Evolutionary conservation across 2,113 vertebrate species (phyloP).

Genomic region (Aviceda subcristata): DNA sequence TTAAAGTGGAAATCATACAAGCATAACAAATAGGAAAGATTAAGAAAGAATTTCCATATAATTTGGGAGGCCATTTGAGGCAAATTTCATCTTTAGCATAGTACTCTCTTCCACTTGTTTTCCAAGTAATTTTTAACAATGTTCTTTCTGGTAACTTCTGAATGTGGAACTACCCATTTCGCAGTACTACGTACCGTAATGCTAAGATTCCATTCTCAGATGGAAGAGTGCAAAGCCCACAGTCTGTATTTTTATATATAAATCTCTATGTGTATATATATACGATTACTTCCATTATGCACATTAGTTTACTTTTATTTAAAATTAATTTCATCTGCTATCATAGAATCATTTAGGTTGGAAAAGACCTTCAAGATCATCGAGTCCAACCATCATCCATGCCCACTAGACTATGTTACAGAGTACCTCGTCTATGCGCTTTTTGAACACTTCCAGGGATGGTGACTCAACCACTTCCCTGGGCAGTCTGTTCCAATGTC

Average conservation of each 20-base stretch:
- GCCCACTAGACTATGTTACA: too few relatives aligned
- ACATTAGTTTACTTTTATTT: not conserved
- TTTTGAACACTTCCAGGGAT: too few relatives aligned
- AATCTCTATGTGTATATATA: not conserved
- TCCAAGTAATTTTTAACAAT: not conserved
- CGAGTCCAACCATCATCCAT: too few relatives aligned
- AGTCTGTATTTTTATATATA: not conserved
- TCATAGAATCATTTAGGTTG: too few relatives aligned
- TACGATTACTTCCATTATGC: not conserved
- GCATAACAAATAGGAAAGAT: not conserved
- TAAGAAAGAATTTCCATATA: not conserved
- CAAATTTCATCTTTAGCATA: not conserved
- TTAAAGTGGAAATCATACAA: not conserved
- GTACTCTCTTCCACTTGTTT: not conserved
- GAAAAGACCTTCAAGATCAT: too few relatives aligned
- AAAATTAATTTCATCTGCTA: not conserved
- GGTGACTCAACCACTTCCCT: too few relatives aligned
- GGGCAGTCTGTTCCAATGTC: too few relatives aligned
- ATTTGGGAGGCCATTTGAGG: not conserved
- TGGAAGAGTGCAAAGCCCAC: not conserved
- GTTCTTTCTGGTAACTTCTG: not conserved
- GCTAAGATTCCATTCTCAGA: not conserved
- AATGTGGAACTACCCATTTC: not conserved
- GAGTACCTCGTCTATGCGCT: too few relatives aligned
- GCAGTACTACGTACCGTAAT: accelerated